phyloP scores from a whole-genome alignment of 1,140 invertebrate genomes.

The Prorops nasuta region DNA sequence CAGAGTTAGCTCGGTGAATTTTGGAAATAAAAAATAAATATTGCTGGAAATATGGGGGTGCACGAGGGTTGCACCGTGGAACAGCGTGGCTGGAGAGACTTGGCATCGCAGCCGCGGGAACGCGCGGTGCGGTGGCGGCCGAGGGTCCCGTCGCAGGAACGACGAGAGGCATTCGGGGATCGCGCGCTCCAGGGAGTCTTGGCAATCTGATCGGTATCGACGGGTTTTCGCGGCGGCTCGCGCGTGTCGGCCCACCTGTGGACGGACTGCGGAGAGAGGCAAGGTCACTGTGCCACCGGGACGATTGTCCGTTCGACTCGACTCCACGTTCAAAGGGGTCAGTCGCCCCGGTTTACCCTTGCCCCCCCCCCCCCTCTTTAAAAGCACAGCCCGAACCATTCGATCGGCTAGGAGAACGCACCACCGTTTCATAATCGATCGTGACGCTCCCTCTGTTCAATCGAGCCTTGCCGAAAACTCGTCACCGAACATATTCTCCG shows the following conservation, averaged over 20 bases:
- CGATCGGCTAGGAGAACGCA: not conserved
- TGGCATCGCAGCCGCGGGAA: not conserved
- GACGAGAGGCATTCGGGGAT: conserved; percentile 33
- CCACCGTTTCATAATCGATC: not conserved
- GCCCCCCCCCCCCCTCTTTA: not conserved
- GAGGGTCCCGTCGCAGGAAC: conserved; percentile 27
- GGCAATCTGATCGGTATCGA: conserved; percentile 46
- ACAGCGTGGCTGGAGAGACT: not conserved
- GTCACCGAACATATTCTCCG: no score
- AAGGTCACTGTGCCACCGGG: conserved; percentile 41
- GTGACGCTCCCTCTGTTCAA: no score
- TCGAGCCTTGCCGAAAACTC: no score
- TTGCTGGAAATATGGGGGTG: no score
- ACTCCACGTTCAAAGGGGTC: conserved; percentile 9
- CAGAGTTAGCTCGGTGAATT: no score
- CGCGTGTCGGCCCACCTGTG: not conserved
- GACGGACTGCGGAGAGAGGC: conserved; percentile 8
- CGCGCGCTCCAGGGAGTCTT: conserved; percentile 50
- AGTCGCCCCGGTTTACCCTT: not conserved
- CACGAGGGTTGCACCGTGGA: no score
- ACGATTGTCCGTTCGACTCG: conserved; percentile 9
- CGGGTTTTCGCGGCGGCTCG: conserved; percentile 13
- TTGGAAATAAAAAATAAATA: no score
- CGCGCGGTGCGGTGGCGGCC: not conserved
- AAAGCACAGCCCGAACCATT: not conserved